Percentiles rank a stretch among this genome's conserved stretches.
Conservation (phyloP, 2,113 vertebrate species). For the Stercorarius parasiticus region DNA sequence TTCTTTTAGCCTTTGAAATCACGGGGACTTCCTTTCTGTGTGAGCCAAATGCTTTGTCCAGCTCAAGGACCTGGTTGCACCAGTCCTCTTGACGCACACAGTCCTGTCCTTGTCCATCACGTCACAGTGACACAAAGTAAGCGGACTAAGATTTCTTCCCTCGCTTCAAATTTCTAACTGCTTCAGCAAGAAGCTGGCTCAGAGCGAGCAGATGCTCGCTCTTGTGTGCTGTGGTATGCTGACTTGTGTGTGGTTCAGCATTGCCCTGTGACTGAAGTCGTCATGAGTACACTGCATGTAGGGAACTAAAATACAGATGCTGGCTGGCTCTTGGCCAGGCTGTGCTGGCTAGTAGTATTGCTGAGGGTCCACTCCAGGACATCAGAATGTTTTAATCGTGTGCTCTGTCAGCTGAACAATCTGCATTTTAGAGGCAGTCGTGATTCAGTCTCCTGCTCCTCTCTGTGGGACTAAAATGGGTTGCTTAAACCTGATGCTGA, state of each 20-base stretch:
- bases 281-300: accelerated
- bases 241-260: not conserved
- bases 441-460: not conserved
- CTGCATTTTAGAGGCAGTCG: accelerated
- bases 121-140: not conserved
- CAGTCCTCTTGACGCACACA: not conserved
- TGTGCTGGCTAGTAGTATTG: not conserved
- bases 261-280: not conserved
- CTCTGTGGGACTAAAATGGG: not conserved
- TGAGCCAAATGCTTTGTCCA: not conserved
- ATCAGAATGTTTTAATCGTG: not conserved
- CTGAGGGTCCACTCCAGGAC: not conserved
- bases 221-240: not conserved
- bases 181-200: not conserved
- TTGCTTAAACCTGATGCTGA: not conserved
- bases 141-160: not conserved
- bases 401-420: not conserved
- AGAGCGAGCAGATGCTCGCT: not conserved
- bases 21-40: not conserved
- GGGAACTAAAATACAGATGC: not conserved
- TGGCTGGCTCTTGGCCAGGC: not conserved
- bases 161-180: not conserved
- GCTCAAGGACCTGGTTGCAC: not conserved
- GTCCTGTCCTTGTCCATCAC: not conserved
- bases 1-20: not conserved